Base-by-base conservation (phyloP, 2,888 invertebrate species). In the Dasypolia templi region DNA sequence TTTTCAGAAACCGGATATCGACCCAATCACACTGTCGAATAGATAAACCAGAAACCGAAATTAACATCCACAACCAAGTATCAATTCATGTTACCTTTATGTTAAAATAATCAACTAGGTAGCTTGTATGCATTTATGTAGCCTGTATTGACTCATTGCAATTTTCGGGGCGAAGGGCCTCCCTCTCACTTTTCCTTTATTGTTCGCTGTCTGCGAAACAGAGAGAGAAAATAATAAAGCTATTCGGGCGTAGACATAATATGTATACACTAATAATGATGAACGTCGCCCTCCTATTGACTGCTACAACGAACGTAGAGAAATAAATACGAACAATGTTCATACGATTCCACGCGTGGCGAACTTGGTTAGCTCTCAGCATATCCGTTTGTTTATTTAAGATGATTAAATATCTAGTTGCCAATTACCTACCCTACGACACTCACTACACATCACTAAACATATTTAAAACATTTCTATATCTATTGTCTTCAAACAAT, bases 131-230 rank as follows among this genome's bases (percentile, higher is more conserved):
- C 32, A 32, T 22, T 3, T 32, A 12, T 32, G 22, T 58, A 22
- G 58, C 12, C 44, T 66, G 9, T 35, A 63, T 49, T 35, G 65
- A 65, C 22, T 22, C 35, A 11, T n/a, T 67, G 39, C 51, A 51
- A 32, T 22, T 66, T 7, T 12, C 6, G 39, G 29, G 29, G 22
- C 17, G 51, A n/a, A 26, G 9, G n/a, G 6, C 22, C 64, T 32
- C 17, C 35, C 67, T 42, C 12, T 51, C 49, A 17, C 12, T 51
- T 29, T 42, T 12, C 17, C 39, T 17, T 22, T 58, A 29, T 56
- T 22, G 55, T 29, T 39, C 22, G 22, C 39, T n/a, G 12, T 39
- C 29, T 66, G n/a, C 11, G 26, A 42, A 51, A 12, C 67, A 29
- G 29, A 51, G 69, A 69, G 22, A 17, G 35, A 39, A 69, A n/a